Conservation (phyloP, 2,888 invertebrate species). For the Colostygia pectinataria region DNA sequence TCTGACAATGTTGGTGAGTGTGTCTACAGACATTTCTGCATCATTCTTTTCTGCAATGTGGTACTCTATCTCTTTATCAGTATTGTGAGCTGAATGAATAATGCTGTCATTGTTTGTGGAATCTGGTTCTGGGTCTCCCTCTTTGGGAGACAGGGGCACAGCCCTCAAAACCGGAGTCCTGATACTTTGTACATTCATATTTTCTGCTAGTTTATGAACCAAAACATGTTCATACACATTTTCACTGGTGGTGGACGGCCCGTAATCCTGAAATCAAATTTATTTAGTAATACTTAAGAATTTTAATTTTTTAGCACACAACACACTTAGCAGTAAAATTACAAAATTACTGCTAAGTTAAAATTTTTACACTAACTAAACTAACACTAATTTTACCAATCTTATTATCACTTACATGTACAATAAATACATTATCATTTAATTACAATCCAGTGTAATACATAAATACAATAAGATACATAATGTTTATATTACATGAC, state of each 20-base stretch:
- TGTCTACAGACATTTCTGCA: conserved; percentile 69
- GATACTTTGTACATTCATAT: conserved; percentile 74
- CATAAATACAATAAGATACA: too few species aligned
- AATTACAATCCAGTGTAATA: too few species aligned
- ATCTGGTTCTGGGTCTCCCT: conserved; percentile 74
- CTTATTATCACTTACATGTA: too few species aligned
- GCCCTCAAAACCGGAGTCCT: conserved; percentile 74
- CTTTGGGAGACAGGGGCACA: conserved; percentile 63
- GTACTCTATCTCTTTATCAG: conserved; percentile 72
- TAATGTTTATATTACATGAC: too few species aligned
- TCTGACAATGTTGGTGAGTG: conserved; percentile 70
- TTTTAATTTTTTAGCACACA: too few species aligned
- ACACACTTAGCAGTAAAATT: too few species aligned
- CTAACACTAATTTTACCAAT: too few species aligned
- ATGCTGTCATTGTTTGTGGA: conserved; percentile 76
- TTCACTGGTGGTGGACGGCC: conserved; percentile 82
- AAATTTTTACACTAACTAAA: too few species aligned
- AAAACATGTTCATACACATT: conserved; percentile 72
- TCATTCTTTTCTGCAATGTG: conserved; percentile 69
- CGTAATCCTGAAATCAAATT: conserved; percentile 77
- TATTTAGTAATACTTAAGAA: conserved; percentile 27
- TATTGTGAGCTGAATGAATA: conserved; percentile 66
- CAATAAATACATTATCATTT: too few species aligned
- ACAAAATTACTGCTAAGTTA: too few species aligned
- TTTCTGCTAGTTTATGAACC: conserved; percentile 76